Percentiles rank a stretch among this genome's conserved stretches.
phyloP scores from a whole-genome alignment of 2,113 vertebrate genomes.

The Nycticebus coucang region DNA sequence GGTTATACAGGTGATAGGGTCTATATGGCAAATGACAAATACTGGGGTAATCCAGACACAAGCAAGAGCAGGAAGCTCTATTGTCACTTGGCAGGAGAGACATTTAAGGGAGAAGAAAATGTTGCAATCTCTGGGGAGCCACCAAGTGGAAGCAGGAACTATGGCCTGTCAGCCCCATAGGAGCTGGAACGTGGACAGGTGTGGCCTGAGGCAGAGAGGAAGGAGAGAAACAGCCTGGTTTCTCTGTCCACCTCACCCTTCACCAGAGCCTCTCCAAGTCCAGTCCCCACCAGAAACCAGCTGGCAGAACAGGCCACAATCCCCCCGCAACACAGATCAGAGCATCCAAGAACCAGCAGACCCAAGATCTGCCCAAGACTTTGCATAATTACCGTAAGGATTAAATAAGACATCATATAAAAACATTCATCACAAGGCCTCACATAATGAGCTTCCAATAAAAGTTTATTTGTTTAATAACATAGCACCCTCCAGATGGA shows the following conservation, averaged over 20 bases:
- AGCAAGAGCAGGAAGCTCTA: neutral
- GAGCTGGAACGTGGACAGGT: neutral
- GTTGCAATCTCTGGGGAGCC: neutral
- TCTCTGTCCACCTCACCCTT: neutral
- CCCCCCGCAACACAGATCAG: neutral
- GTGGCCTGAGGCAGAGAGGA: neutral
- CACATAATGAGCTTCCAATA: neutral
- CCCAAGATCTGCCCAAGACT: neutral
- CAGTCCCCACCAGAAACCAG: neutral
- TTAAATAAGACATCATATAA: constrained; percentile 14
- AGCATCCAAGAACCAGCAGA: neutral
- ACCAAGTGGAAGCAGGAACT: neutral
- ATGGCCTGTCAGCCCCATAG: neutral
- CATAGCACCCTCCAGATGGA: neutral
- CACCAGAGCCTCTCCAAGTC: neutral
- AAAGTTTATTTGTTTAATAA: constrained; percentile 30
- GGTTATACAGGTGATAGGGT: neutral
- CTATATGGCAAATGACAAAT: neutral
- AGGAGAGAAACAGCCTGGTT: neutral
- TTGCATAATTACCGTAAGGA: neutral
- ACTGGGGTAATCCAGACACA: neutral
- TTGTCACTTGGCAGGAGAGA: neutral
- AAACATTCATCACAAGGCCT: neutral
- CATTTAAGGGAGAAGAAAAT: neutral
- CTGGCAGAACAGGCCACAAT: neutral